A percentile compares a stretch with the other conserved stretches of the same genome.
These are phyloP conservation scores for Platycercus adscitus DNA, from an alignment of 2,113 vertebrate genomes.

Conservation along the genomic window DNA sequence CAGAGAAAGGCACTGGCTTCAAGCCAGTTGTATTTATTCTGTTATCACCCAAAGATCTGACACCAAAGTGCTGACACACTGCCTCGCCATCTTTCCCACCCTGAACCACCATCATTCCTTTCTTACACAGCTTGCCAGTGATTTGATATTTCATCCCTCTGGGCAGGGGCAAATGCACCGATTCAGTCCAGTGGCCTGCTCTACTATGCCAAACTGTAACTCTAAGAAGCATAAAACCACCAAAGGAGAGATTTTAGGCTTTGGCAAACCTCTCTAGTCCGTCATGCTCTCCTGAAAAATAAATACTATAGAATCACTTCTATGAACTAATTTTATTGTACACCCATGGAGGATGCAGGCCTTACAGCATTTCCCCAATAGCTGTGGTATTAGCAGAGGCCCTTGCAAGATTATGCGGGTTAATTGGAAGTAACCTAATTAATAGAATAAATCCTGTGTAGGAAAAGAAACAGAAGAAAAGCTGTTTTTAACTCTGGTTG, in stretches of 20 bases:
- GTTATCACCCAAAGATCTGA: conserved; percentile 25
- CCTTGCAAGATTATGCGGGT: conserved; percentile 68
- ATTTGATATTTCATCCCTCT: neutral
- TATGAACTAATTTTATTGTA: neutral
- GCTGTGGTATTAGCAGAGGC: conserved; percentile 61
- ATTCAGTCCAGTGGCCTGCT: neutral
- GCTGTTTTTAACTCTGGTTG: conserved; percentile 73
- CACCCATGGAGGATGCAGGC: neutral
- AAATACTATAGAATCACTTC: neutral
- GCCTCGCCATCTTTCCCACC: neutral
- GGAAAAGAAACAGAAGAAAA: conserved; percentile 75
- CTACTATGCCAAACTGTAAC: neutral
- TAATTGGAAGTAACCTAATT: conserved; percentile 80
- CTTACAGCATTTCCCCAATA: conserved; percentile 59
- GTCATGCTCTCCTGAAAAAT: neutral
- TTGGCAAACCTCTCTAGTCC: neutral
- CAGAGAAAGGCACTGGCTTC: conserved; percentile 4
- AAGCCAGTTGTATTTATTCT: conserved; percentile 23
- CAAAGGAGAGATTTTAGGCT: neutral
- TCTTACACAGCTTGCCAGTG: neutral
- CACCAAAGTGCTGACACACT: neutral
- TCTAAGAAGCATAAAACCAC: neutral
- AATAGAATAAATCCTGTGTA: conserved; percentile 73
- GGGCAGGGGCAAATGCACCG: neutral
- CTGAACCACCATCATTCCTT: neutral